A percentile compares a stretch with the other conserved stretches of the same genome.
phyloP scores from a whole-genome alignment of 2,888 invertebrate species.

The Caenorhabditis macrosperma region DNA sequence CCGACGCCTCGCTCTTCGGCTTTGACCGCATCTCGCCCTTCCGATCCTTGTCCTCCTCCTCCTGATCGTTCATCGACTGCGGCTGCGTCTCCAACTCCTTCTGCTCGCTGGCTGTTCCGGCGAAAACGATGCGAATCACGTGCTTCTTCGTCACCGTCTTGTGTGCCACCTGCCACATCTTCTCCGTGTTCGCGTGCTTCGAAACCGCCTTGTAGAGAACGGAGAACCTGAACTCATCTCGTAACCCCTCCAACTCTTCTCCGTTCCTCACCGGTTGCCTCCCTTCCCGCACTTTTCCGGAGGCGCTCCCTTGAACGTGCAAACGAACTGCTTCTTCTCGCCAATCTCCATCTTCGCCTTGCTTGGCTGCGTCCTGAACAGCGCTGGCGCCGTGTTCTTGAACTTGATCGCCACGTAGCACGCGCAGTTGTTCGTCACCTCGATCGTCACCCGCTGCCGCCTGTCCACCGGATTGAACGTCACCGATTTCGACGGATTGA shows the following conservation, averaged over 20 bases:
- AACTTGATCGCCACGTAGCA: conserved; percentile 26
- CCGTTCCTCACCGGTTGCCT: neutral
- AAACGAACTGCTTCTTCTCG: conserved; percentile 11
- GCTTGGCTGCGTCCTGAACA: neutral
- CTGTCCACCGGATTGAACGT: conserved; percentile 14
- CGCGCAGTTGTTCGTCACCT: conserved; percentile 21
- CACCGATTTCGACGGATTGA: conserved; percentile 46
- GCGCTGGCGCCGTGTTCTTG: conserved; percentile 22
- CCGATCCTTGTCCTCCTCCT: conserved; percentile 40
- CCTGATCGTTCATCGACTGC: conserved; percentile 13
- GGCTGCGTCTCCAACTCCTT: conserved; percentile 32
- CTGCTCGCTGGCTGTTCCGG: conserved; percentile 29
- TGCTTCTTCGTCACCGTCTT: conserved; percentile 13
- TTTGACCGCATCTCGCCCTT: conserved; percentile 24
- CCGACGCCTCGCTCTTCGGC: neutral
- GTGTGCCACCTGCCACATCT: conserved; percentile 7
- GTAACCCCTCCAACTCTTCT: conserved; percentile 1
- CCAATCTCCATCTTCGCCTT: neutral
- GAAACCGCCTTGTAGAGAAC: conserved; percentile 8
- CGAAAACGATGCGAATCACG: conserved; percentile 4
- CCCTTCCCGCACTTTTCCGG: neutral
- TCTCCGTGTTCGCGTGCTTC: conserved; percentile 11
- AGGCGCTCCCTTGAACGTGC: conserved; percentile 16
- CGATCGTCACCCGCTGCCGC: conserved; percentile 15
- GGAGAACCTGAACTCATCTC: conserved; percentile 10